A percentile compares a stretch with the other conserved stretches of the same genome.
Conservation (phyloP, 2,888 invertebrate species). For the Caenorhabditis sinica region DNA sequence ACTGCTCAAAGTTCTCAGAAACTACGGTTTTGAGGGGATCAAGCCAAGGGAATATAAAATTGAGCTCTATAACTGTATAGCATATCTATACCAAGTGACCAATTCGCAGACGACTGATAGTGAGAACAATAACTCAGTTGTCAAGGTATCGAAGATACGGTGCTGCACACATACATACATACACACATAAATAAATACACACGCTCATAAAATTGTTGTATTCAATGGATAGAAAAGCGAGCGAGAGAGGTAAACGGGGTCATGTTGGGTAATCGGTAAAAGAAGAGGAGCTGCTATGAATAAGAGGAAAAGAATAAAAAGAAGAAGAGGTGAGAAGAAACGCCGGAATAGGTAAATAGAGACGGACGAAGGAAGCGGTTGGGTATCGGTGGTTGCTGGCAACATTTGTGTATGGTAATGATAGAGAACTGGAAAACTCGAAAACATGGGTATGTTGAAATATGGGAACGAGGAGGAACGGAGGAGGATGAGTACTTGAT, state of each 20-base stretch:
- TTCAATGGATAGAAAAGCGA: conserved; percentile 24
- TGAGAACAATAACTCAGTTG: background rate
- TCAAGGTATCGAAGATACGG: conserved; percentile 6
- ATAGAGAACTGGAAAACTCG: background rate
- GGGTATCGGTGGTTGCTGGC: background rate
- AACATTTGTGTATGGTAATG: conserved; percentile 22
- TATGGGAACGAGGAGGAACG: background rate
- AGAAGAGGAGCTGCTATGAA: conserved; percentile 24
- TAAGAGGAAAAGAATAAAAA: background rate
- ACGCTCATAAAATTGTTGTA: conserved; percentile 32
- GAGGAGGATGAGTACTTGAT: no score
- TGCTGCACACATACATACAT: conserved; percentile 14
- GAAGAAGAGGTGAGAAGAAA: conserved; percentile 12
- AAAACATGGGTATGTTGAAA: background rate
- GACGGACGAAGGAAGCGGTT: background rate
- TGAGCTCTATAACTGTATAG: no score
- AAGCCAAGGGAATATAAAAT: no score
- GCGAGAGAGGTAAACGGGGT: conserved; percentile 35
- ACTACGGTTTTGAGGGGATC: no score
- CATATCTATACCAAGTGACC: no score
- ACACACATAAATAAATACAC: conserved; percentile 20
- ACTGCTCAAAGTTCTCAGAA: no score
- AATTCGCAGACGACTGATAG: background rate
- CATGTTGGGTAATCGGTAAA: conserved; percentile 53
- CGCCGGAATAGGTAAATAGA: conserved; percentile 33